Evolutionary conservation across 2,888 invertebrate genomes (phyloP), one percentile per base, ranked within the genome.

Genomic region (Mystacides longicornis): DNA sequence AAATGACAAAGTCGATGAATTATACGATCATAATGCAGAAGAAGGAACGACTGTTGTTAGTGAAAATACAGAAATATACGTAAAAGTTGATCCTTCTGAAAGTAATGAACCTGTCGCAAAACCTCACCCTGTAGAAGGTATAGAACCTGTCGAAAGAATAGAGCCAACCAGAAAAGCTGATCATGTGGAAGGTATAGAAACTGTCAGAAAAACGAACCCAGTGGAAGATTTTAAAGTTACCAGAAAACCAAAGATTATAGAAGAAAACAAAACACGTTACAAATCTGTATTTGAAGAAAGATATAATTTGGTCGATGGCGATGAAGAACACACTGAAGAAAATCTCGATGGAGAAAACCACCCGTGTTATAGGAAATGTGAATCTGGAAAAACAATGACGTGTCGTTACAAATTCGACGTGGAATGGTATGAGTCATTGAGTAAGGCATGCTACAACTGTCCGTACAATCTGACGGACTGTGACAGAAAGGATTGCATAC

Each of bases 371-470:
- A 80, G 90, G 63, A 75, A 77, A 64, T 90, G 90, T 67, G 71
- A 66, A 20, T 76, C 77, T 59, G 80, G 77, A 0, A 74, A 79
- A 4, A 78, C 83, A 1, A 83, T 83, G 82, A 77, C 79, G 21
- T 90, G 90, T 65, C 77, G 80, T 54, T 91, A 88, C 66, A 75
- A 79, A 63, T 89, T 89, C 64, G 77, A 75, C n/a, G 65, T 90
- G 3, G 93, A 93, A 68, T 86, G 86, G 81, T 93, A 91, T 69
- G 82, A 86, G 63, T 87, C 90, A 0, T 81, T 92, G 79, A 89
- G 91, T 67, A 93, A 93, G 68, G 93, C 93, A 1, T 94, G 94
- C 65, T 90, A 81, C 66, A 74, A 86, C 64, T 94, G 95, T 67
- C 93, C 93, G 0, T 78, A 73, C 56, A 87, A 87, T 67, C 63